Conservation (phyloP, 2,113 vertebrate genomes). For the Rana temporaria region DNA sequence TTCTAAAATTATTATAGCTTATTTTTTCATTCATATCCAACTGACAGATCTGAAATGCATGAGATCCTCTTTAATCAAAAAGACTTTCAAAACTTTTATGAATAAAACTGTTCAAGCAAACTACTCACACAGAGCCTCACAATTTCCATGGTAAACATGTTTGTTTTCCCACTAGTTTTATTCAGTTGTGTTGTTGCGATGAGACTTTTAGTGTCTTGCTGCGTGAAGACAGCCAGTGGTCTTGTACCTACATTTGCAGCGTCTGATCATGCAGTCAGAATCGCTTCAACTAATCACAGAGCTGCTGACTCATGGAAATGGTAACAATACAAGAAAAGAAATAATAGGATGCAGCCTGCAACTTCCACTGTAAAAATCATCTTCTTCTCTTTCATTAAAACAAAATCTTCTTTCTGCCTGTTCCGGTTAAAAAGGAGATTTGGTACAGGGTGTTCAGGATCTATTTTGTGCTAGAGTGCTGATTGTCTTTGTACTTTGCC, state of each 20-base stretch:
- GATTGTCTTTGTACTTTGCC: constrained; percentile 42
- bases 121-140: background rate
- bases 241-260: constrained; percentile 31
- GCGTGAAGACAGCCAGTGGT: constrained; percentile 22
- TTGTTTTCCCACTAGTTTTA: constrained; percentile 25
- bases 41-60: too few species aligned
- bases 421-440: constrained; percentile 27
- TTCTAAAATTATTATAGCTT: too few species aligned
- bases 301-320: constrained; percentile 30
- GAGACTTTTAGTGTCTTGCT: constrained; percentile 29
- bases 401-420: constrained; percentile 4
- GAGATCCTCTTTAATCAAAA: background rate
- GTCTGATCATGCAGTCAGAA: constrained; percentile 45
- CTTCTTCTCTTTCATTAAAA: constrained; percentile 35
- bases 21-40: too few species aligned
- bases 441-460: constrained; percentile 5
- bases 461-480: background rate
- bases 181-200: background rate
- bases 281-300: constrained; percentile 43
- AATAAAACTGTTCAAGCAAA: background rate
- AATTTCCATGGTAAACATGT: constrained; percentile 20
- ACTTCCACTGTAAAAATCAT: background rate
- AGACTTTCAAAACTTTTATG: background rate
- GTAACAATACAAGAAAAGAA: constrained; percentile 15
- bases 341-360: background rate